Percentiles rank a stretch among this genome's conserved stretches.
Conservation (phyloP, 2,113 vertebrate species). For the Pampusana beccarii region DNA sequence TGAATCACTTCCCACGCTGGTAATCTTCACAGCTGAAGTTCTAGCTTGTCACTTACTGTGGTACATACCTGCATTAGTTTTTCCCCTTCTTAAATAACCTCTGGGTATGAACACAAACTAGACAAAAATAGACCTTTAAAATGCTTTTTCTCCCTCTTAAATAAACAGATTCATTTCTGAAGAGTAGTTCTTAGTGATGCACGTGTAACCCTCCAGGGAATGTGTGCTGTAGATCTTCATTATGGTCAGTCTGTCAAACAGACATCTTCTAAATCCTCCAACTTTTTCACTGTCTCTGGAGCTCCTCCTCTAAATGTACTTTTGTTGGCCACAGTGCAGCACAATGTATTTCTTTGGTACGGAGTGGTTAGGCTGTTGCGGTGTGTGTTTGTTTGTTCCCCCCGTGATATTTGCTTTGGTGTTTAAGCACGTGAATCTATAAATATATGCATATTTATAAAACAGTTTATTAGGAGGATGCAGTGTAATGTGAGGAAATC, state of each 20-base stretch:
- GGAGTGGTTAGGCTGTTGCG: background rate
- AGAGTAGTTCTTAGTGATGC: background rate
- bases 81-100: background rate
- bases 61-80: background rate
- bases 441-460: background rate
- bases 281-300: background rate
- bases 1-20: background rate
- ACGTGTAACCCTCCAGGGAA: background rate
- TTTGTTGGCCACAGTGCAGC: background rate
- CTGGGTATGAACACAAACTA: background rate
- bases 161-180: slow-evolving; percentile 1
- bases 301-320: background rate
- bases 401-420: background rate
- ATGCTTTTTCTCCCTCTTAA: background rate
- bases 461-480: background rate
- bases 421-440: background rate
- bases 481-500: background rate
- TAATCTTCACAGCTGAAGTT: background rate
- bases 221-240: background rate
- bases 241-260: background rate
- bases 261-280: background rate
- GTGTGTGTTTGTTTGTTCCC: too few species aligned
- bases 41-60: background rate
- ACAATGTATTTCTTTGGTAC: background rate
- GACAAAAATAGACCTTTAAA: background rate